Base-by-base conservation (phyloP, 2,888 invertebrate species). In the Epinotia bilunana region DNA sequence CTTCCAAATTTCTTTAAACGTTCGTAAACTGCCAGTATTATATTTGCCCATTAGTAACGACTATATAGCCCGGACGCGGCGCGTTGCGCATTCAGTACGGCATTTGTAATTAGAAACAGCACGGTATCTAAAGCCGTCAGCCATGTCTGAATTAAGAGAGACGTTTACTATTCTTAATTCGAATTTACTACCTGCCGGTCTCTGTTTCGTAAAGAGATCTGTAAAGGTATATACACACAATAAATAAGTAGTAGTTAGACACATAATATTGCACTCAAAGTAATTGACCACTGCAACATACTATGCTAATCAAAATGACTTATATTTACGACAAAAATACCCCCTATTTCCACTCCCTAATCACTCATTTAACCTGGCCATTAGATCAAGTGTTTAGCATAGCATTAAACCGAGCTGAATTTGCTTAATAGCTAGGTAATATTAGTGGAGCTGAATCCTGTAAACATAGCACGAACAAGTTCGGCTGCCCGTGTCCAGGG, bases 401-500 rank as follows among this genome's bases (percentile, higher is more conserved):
- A 70, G 64, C 62, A 64, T 64, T 67, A 65, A 46, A 58, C 57
- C 46, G 3, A 65, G 65, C 67, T 67, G 39, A 70, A 73, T 64
- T 70, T 64, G 64, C 70, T 23, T 75, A 75, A 75, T 68, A 63
- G 70, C 62, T 53, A 55, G 65, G 70, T 71, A 67, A 63, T 60
- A 64, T 43, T 62, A 49, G 71, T 72, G 20, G 63, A 60, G 62
- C 61, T 61, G 53, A 64, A 55, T 46, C 60, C 39, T 69, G 65
- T 72, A 71, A 76, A 73, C 74, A 69, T 20, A 57, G 80, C 79
- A 81, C 82, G 79, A 83, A 81, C 83, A 86, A 86, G 83, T 84
- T 85, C 78, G 79, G 84, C 79, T 78, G 78, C 80, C 81, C 80
- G 80, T 76, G 82, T 80, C 81, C 82, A 72, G 87, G 87, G 85